Evolutionary conservation across 2,113 vertebrate genomes (phyloP), one percentile per base, ranked within the genome.

Genomic region (Ceyx margarethae): DNA sequence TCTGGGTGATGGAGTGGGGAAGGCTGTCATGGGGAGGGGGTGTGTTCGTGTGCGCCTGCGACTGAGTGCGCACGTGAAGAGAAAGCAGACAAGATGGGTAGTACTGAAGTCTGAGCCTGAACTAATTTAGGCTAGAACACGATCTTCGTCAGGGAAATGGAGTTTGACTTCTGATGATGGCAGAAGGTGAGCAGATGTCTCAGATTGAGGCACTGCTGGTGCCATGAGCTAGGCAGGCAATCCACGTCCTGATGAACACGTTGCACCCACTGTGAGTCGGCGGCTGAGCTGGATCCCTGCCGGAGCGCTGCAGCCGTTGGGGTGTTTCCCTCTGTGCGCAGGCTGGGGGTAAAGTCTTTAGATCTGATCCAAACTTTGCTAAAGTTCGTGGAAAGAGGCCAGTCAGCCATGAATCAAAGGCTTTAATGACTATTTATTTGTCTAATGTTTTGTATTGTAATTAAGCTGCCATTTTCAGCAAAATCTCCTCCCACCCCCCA

Each of bases 341-440:
- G 33, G 33, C 67, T 35, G 7, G 5, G 68, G 58, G n/a, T 42
- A 50, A 42, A 9, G 21, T 35, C 85, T 90, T 74, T n/a, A 56
- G 48, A 23, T 67, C 80, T 85, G 81, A 87, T 87, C 45, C 62
- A 75, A 82, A 73, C 77, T 85, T 87, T 33, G 28, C 48, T 62
- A 4, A 92, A 96, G 68, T 79, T 84, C 5, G 11, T 83, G 71
- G 83, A 83, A 79, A 82, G 77, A 61, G 74, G 88, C 56, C 83
- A 83, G 40, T 76, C 60, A 74, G 42, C 42, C 46, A 33, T 54
- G 62, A 57, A 74, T 93, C 78, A 82, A 85, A 35, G 43, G 43
- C 33, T 71, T 87, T 87, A 93, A 92, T 90, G 50, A 73, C 74
- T 77, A 35, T 91, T 94, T 95, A 85, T 93, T 95, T 94, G 75